Base-by-base conservation (phyloP, 2,113 vertebrate genomes). In the Tachycineta bicolor region DNA sequence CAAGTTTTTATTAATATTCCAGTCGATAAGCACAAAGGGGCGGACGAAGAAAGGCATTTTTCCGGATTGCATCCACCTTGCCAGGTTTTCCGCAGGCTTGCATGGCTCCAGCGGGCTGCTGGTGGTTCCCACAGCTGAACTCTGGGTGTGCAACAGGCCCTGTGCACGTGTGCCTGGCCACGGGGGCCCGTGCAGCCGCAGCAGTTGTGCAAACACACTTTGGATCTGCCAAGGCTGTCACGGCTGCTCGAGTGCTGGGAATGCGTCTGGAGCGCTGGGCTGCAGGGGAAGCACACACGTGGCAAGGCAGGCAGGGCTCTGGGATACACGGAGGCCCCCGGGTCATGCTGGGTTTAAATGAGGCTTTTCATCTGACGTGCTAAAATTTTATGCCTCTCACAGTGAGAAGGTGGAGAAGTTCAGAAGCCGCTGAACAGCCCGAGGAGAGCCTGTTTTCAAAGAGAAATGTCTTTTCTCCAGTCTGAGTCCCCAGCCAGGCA, bases 1-100 rank as follows among this genome's bases (percentile, higher is more conserved):
- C 75, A 55, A 67, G 53, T 34, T 87, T 89, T 95, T 93, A 75
- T 93, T 94, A 87, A 86, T 96, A 93, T 85, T 83, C 47, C 25
- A 5, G 83, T 94, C 10, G 3, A 95, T 91, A 91, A 92, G 60
- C 83, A 34, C 2, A 5, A 71, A 59, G 81, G 69, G 83, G 53
- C 2, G 10, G 78, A 39, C 10, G 70, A 39, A 67, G 78, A 78
- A 93, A 81, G 67, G 50, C 50, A 31, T 90, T 90, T 77, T 75
- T 21, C 69, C 0, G 0, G 65, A 65, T 76, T 55, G n/a, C 22
- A n/a, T 62, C 50, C 55, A 6, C 43, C 1, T 71, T 44, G 50
- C 78, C 82, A 93, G 47, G 46, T 55, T 90, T 83, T 88, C 44
- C 26, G 60, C 17, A 24, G 76, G 41, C 47, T 85, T 37, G 63